phyloP scores from a whole-genome alignment of 2,888 invertebrate genomes.

The Drosophila kambysellisi region DNA sequence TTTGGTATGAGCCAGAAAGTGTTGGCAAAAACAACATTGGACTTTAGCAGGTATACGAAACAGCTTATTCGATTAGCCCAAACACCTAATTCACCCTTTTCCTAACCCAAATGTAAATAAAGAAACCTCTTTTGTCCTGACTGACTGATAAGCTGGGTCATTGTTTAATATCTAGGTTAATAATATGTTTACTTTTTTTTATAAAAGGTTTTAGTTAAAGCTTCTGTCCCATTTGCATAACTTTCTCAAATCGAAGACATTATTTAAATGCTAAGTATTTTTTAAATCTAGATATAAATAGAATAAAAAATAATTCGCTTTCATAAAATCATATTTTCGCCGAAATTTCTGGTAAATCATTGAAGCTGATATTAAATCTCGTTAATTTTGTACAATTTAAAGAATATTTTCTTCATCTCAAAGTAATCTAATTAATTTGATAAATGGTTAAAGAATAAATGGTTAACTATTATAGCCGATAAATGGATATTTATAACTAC shows the following conservation, averaged over 20 bases:
- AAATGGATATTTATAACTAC: not conserved
- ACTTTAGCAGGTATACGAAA: not conserved
- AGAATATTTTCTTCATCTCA: not conserved
- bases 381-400: not conserved
- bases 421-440: not conserved
- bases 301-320: not conserved
- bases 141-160: not conserved
- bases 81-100: not conserved
- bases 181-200: not conserved
- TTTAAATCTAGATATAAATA: not conserved
- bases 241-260: too few relatives aligned
- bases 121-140: not conserved
- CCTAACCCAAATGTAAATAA: not conserved
- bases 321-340: not conserved
- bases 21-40: slow-evolving; percentile 7
- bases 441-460: not conserved
- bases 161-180: not conserved
- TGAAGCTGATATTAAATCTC: not conserved
- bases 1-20: slow-evolving; percentile 10
- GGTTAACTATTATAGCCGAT: not conserved
- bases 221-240: too few relatives aligned
- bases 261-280: not conserved
- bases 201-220: too few relatives aligned
- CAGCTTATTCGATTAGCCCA: not conserved
- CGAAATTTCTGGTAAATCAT: not conserved